Evolutionary conservation across 92 coral and sea anemone genomes (phyloP), one percentile per base, ranked within the genome.

Genomic region (Palythoa caribaeorum): DNA sequence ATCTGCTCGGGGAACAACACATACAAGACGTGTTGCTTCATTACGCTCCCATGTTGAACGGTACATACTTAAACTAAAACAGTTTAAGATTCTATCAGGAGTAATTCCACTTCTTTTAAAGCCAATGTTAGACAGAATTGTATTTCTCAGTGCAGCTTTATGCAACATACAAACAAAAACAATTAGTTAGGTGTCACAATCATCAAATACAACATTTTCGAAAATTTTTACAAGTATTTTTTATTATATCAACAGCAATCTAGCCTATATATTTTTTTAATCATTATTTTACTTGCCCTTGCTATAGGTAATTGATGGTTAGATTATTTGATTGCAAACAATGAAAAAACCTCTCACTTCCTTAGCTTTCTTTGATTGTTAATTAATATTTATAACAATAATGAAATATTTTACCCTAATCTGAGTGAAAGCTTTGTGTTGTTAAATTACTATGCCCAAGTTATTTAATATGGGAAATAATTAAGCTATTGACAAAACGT

Each of bases 1-100:
- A 79, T 54, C 95, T 78, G 87, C 91, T 13, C 52, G 85, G 38
- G 95, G 84, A 47, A 84, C 91, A 78, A 87, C 93, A 20, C 87
- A 92, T 75, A 86, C 90, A 28, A 80, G 93, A 38, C 93, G 91
- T 90, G 91, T 90, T 74, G 93, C 91, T 19, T 90, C 93, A 50
- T 63, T 92, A 14, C 81, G 93, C 52, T 89, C 90, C 21, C 92
- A 89, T 89, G 88, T 92, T 86, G 94, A 89, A 86, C 78, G 90
- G 19, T 76, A 83, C 84, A 88, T 92, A 50, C 52, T 88, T 16
- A 92, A 92, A 76, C 89, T 92, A 52, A 92, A 89, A 73, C 94
- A 92, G 40, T 90, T 92, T 71, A 68, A 84, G n/a, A 88, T 92
- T 10, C 77, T 84, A 19, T 88, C 78, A 57, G 84, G 92, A 44